phyloP scores from a whole-genome alignment of 2,888 invertebrate genomes.

The Parelbella ahira region DNA sequence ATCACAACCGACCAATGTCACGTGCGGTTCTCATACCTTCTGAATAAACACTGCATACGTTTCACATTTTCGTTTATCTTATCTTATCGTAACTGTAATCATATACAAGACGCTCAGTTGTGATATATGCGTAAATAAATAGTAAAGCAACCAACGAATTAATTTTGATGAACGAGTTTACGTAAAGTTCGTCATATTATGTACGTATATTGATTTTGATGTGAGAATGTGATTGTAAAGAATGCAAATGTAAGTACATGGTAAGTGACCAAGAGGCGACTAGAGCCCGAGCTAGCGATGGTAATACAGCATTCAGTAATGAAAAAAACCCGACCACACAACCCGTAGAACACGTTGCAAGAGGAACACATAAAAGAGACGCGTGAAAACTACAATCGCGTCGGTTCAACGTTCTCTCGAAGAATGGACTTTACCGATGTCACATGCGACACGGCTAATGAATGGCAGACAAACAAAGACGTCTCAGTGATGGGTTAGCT shows the following conservation, averaged over 20 bases:
- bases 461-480: slow-evolving; percentile 70
- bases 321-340: slow-evolving; percentile 48
- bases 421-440: slow-evolving; percentile 59
- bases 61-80: slow-evolving; percentile 25
- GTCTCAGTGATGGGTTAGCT: slow-evolving; percentile 42
- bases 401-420: slow-evolving; percentile 64
- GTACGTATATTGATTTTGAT: neutral
- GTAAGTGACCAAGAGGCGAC: slow-evolving; percentile 12
- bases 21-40: slow-evolving; percentile 12
- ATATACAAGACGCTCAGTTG: slow-evolving; percentile 12
- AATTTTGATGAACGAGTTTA: slow-evolving; percentile 33
- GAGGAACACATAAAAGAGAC: slow-evolving; percentile 36
- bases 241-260: slow-evolving; percentile 10
- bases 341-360: slow-evolving; percentile 68
- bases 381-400: slow-evolving; percentile 58
- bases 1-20: slow-evolving; percentile 12
- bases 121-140: slow-evolving; percentile 21
- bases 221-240: neutral
- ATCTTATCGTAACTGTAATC: slow-evolving; percentile 31
- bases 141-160: slow-evolving; percentile 16
- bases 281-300: slow-evolving; percentile 27
- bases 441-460: slow-evolving; percentile 68
- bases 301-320: slow-evolving; percentile 45
- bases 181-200: slow-evolving; percentile 8
- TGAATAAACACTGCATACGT: slow-evolving; percentile 14